Evolutionary conservation across 2,888 invertebrate species (phyloP), one percentile per base, ranked within the genome.

Genomic region (Lasius fuliginosus): DNA sequence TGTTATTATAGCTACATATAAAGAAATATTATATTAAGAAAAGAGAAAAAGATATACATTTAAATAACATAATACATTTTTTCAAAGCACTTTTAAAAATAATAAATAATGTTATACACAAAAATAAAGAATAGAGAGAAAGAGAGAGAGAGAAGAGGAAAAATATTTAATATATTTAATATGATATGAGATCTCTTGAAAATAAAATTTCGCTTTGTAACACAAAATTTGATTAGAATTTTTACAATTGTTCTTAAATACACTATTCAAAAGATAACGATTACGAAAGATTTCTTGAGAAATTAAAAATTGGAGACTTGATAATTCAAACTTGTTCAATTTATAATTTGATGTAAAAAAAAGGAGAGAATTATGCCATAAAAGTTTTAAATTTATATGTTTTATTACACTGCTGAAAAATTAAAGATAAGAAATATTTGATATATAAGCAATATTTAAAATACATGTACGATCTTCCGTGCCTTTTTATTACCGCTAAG

Each of bases 401-500:
- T 23, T 75, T 75, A 33, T 46, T 65, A 42, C 74, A 62, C 67
- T 67, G 36, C 30, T 40, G 30, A 77, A n/a, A 77, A 56, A n/a
- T 30, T 30, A 56, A 56, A 56, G 6, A 49, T 46, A 46, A 11
- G 15, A 46, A 46, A 46, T 46, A 46, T 23, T 23, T 23, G 23
- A 23, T 23, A 23, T 36, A 49, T 49, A 36, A 36, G 11, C 64
- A 64, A 64, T 46, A 60, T 77, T 77, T 23, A 27, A 53, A 27
- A 56, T n/a, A 53, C 23, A 23, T 23, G 23, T 27, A n/a, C 53
- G 27, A n/a, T 58, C 27, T 33, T 40, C 15, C 56, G 56, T 69
- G 42, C 40, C 69, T 77, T 69, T 77, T 69, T 77, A 77, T 69
- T 69, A 40, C 40, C 30, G 15, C 67, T 53, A n/a, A n/a, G 30